A percentile compares a stretch with the other conserved stretches of the same genome.
These are phyloP conservation scores for Junonia oenone DNA, from an alignment of 2,888 invertebrate species.

Conservation along the genomic window DNA sequence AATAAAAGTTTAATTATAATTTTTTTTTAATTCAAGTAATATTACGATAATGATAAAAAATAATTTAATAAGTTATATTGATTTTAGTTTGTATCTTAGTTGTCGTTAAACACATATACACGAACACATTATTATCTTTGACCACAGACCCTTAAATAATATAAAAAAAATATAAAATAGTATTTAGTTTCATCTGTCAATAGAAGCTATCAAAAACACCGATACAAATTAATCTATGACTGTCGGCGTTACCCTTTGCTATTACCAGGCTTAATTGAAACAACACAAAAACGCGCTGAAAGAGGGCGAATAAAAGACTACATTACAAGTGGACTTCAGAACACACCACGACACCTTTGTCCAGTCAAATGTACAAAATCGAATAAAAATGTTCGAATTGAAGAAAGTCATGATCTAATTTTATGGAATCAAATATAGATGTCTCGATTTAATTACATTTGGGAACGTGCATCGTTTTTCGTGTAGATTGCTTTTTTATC, in stretches of 20 bases:
- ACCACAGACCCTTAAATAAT: not conserved
- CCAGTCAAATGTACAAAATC: constrained; percentile 38
- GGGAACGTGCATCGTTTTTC: constrained; percentile 21
- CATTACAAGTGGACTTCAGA: constrained; percentile 44
- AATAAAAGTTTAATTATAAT: no score
- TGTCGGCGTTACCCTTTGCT: constrained; percentile 48
- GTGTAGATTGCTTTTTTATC: constrained; percentile 26
- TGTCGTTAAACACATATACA: no score
- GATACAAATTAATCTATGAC: constrained; percentile 38
- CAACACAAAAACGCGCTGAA: constrained; percentile 47
- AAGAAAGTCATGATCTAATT: constrained; percentile 53
- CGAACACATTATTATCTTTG: no score
- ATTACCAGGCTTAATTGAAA: constrained; percentile 63
- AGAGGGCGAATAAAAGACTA: constrained; percentile 44
- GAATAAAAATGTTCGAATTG: constrained; percentile 41
- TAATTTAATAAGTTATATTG: no score
- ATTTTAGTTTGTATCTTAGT: no score
- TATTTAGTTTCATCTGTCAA: not conserved
- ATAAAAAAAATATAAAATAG: not conserved
- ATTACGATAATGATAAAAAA: no score
- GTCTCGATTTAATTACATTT: constrained; percentile 38
- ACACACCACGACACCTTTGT: constrained; percentile 50
- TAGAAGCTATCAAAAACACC: not conserved
- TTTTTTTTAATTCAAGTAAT: no score
- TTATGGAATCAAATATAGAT: constrained; percentile 46